phyloP scores from a whole-genome alignment of 2,888 invertebrate species.

The Ormyrus labotus region DNA sequence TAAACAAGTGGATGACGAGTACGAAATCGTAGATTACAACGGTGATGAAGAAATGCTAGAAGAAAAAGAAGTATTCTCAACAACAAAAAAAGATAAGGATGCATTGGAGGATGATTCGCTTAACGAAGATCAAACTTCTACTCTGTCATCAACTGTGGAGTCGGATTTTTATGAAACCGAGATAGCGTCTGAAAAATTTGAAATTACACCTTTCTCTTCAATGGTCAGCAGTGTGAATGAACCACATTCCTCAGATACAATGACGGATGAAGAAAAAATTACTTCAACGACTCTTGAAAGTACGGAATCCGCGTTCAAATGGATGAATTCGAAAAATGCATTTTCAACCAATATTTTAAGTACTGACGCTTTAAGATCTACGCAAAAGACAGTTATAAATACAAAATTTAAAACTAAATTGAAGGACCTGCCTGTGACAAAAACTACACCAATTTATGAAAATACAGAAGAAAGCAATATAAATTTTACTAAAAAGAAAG shows the following conservation, averaged over 20 bases:
- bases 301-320: background rate
- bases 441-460: no score
- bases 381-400: no score
- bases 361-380: no score
- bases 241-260: background rate
- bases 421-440: no score
- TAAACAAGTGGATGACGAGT: background rate
- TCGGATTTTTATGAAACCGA: background rate
- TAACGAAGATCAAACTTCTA: background rate
- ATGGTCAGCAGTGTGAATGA: background rate
- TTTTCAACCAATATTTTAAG: no score
- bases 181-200: slow-evolving; percentile 2
- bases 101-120: background rate
- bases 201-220: background rate
- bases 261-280: background rate
- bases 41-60: background rate
- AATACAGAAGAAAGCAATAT: no score
- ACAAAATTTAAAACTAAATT: no score
- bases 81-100: slow-evolving; percentile 2
- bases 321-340: background rate
- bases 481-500: no score
- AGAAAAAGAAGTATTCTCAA: background rate
- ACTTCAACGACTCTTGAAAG: background rate
- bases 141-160: background rate
- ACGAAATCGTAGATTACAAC: background rate